A percentile compares a stretch with the other conserved stretches of the same genome.
These are phyloP conservation scores for Hetaerina titia DNA, from an alignment of 2,888 invertebrate species.

Conservation along the genomic window DNA sequence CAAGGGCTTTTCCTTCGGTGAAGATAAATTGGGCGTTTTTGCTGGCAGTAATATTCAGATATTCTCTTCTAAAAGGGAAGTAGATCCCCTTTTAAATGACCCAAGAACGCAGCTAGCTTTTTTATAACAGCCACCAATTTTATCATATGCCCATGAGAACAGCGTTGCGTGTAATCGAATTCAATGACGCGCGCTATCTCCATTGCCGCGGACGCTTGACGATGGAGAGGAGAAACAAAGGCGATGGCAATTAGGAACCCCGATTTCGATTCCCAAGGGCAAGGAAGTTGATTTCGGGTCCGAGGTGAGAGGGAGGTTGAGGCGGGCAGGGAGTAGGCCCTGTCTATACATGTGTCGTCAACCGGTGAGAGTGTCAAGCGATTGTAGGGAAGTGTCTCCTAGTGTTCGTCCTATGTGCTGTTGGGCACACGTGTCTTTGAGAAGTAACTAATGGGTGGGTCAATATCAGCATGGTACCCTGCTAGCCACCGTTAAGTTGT, in stretches of 20 bases:
- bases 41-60: not conserved
- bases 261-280: conserved; percentile 17
- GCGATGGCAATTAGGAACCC: not conserved
- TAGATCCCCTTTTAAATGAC: not conserved
- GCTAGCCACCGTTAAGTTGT: too few relatives aligned
- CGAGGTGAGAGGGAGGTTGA: not conserved
- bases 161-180: not conserved
- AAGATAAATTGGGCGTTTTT: too few relatives aligned
- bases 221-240: not conserved
- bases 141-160: not conserved
- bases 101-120: not conserved
- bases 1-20: not conserved
- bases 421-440: too few relatives aligned
- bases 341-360: not conserved
- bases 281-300: not conserved
- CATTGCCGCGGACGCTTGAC: not conserved
- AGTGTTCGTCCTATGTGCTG: too few relatives aligned
- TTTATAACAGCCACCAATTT: not conserved
- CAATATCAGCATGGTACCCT: too few relatives aligned
- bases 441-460: too few relatives aligned
- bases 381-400: too few relatives aligned
- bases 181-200: not conserved
- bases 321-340: not conserved
- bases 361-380: too few relatives aligned
- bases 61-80: not conserved